A percentile compares a stretch with the other conserved stretches of the same genome.
Evolutionary conservation across 1,140 invertebrate genomes (phyloP).

Genomic region (Drosophila nannoptera): DNA sequence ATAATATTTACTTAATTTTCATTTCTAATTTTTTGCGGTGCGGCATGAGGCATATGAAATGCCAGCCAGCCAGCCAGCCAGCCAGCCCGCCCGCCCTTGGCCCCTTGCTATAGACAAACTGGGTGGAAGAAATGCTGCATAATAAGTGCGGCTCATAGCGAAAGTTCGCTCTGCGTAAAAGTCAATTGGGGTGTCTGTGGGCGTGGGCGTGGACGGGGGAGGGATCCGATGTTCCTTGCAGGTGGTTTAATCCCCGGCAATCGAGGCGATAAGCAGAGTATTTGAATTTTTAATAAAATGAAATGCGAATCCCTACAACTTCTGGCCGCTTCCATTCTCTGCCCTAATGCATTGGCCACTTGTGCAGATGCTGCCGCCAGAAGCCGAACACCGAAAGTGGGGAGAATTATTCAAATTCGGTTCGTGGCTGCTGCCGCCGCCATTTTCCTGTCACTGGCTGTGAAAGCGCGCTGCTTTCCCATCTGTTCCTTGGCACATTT

Average conservation of each 20-base stretch:
- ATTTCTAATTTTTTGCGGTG: slow-evolving; percentile 67
- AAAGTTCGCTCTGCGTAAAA: slow-evolving; percentile 51
- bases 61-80: slow-evolving; percentile 28
- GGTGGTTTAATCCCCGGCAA: slow-evolving; percentile 66
- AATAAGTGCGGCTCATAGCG: slow-evolving; percentile 61
- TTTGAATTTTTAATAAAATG: slow-evolving; percentile 78
- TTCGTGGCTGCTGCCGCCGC: slow-evolving; percentile 60
- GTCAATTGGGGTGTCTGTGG: slow-evolving; percentile 40
- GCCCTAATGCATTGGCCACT: slow-evolving; percentile 47
- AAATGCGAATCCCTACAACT: slow-evolving; percentile 65
- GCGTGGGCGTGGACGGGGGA: not conserved
- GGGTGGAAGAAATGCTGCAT: slow-evolving; percentile 53
- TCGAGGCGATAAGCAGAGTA: slow-evolving; percentile 75
- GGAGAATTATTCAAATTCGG: slow-evolving; percentile 69
- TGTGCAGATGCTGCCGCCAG: slow-evolving; percentile 32
- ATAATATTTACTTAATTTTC: slow-evolving; percentile 79
- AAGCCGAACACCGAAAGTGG: not conserved
- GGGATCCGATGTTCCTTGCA: slow-evolving; percentile 40
- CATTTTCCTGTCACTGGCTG: slow-evolving; percentile 73
- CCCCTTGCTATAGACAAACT: slow-evolving; percentile 19
- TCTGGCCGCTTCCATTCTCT: slow-evolving; percentile 13
- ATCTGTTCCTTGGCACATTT: slow-evolving; percentile 21
- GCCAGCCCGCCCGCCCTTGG: slow-evolving; percentile 51
- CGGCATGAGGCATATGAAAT: slow-evolving; percentile 61
- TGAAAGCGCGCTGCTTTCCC: slow-evolving; percentile 71